A percentile compares a stretch with the other conserved stretches of the same genome.
Conservation (phyloP, 2,888 invertebrate species). For the Sabatieria punctata region DNA sequence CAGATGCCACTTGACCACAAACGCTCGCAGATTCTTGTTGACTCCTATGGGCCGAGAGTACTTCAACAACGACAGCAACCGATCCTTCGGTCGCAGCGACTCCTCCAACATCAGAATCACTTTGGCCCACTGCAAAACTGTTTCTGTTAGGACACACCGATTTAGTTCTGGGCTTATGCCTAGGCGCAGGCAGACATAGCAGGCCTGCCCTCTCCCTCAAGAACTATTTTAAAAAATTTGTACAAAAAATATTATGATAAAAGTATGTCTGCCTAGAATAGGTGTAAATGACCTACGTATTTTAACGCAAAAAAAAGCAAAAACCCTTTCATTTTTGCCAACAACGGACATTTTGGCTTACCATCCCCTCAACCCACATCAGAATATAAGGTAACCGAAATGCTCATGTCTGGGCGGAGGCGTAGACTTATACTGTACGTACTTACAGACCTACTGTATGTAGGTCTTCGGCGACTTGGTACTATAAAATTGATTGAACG, state of each 20-base stretch:
- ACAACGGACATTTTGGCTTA: too few species aligned
- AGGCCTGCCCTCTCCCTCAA: too few species aligned
- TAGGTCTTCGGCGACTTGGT: too few species aligned
- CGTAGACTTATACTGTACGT: not conserved
- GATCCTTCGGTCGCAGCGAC: slow-evolving; percentile 74
- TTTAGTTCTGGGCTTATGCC: too few species aligned
- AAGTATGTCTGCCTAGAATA: too few species aligned
- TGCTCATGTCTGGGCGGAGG: too few species aligned
- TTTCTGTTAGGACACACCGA: too few species aligned
- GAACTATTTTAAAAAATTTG: too few species aligned
- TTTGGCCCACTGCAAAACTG: slow-evolving; percentile 63
- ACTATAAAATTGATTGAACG: not conserved
- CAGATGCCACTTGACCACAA: slow-evolving; percentile 19
- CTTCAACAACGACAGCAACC: slow-evolving; percentile 62
- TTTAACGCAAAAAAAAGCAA: not conserved
- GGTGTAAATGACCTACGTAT: not conserved
- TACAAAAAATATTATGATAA: too few species aligned
- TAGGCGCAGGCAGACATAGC: too few species aligned
- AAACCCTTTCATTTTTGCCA: not conserved
- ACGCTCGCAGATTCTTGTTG: slow-evolving; percentile 23
- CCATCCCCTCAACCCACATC: too few species aligned
- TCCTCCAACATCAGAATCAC: slow-evolving; percentile 91
- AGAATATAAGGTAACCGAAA: too few species aligned
- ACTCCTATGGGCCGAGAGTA: slow-evolving; percentile 67
- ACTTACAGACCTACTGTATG: not conserved